Percentiles rank a stretch among this genome's conserved stretches.
These are phyloP conservation scores for Catharus fuscescens DNA, from an alignment of 2,113 vertebrate genomes.

Conservation along the genomic window DNA sequence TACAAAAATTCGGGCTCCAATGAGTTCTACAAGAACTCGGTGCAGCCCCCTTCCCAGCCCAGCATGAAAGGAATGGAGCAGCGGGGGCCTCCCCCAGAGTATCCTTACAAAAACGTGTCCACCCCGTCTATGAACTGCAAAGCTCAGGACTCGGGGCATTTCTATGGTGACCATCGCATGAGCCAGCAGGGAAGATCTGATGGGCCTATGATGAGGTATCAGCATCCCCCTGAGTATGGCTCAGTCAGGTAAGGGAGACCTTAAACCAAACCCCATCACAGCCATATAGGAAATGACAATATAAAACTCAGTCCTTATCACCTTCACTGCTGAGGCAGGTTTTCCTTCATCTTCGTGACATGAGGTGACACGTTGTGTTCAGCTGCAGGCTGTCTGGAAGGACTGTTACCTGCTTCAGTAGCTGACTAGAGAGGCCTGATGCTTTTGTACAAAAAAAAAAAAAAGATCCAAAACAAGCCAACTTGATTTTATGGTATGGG, in stretches of 20 bases:
- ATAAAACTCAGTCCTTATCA: background rate
- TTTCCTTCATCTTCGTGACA: background rate
- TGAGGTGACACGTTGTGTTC: background rate
- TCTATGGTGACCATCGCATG: slow-evolving; percentile 87
- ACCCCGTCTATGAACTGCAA: slow-evolving; percentile 84
- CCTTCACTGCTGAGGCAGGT: background rate
- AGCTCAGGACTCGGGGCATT: slow-evolving; percentile 85
- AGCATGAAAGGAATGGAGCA: slow-evolving; percentile 81
- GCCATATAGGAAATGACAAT: rapidly evolving
- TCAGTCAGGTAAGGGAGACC: slow-evolving; percentile 87
- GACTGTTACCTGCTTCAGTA: background rate
- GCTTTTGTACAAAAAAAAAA: background rate
- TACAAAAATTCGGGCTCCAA: slow-evolving; percentile 78
- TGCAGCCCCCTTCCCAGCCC: slow-evolving; percentile 75
- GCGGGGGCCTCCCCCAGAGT: slow-evolving; percentile 94
- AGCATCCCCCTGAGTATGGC: slow-evolving; percentile 95
- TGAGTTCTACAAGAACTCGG: slow-evolving; percentile 89
- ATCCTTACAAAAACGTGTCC: slow-evolving; percentile 89
- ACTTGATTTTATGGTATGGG: background rate
- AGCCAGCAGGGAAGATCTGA: slow-evolving; percentile 84
- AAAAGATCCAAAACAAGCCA: background rate
- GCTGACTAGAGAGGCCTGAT: background rate
- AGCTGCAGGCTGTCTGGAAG: background rate
- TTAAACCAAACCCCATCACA: background rate
- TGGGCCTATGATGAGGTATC: slow-evolving; percentile 92